These are phyloP conservation scores for Tuta absoluta DNA, from an alignment of 2,888 invertebrate genomes.

Conservation along the genomic window DNA sequence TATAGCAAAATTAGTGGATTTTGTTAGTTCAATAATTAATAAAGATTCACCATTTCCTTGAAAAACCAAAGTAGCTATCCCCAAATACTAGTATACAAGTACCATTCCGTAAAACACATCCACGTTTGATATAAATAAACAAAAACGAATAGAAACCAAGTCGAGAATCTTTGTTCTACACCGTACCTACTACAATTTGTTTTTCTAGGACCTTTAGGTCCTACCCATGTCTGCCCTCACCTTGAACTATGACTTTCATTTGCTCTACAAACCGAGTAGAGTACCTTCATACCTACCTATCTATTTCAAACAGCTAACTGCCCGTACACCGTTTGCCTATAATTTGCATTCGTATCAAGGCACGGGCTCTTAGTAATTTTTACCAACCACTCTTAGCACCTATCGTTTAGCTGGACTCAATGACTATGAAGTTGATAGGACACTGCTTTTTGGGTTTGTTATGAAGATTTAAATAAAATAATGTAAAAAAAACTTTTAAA, in stretches of 20 bases:
- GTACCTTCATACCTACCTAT: not conserved
- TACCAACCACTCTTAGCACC: constrained; percentile 37
- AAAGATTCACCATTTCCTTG: no score
- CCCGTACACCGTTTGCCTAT: constrained; percentile 39
- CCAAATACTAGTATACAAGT: no score
- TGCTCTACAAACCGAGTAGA: constrained; percentile 9
- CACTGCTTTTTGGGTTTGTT: not conserved
- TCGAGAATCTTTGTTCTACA: not conserved
- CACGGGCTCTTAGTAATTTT: constrained; percentile 48
- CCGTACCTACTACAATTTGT: not conserved
- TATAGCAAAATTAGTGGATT: no score
- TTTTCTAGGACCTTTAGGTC: constrained; percentile 1
- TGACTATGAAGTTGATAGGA: not conserved
- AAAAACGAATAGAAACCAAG: no score
- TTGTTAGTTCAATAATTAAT: no score
- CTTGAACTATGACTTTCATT: constrained; percentile 23
- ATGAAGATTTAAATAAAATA: no score
- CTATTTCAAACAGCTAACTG: constrained; percentile 45
- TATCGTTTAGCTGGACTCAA: constrained; percentile 28
- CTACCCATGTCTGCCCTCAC: not conserved
- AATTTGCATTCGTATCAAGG: constrained; percentile 60
- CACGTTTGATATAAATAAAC: no score
- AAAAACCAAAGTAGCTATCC: no score
- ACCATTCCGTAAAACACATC: no score
- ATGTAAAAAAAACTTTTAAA: no score